Base-by-base conservation (phyloP, 1,140 invertebrate species). In the Spodoptera frugiperda region DNA sequence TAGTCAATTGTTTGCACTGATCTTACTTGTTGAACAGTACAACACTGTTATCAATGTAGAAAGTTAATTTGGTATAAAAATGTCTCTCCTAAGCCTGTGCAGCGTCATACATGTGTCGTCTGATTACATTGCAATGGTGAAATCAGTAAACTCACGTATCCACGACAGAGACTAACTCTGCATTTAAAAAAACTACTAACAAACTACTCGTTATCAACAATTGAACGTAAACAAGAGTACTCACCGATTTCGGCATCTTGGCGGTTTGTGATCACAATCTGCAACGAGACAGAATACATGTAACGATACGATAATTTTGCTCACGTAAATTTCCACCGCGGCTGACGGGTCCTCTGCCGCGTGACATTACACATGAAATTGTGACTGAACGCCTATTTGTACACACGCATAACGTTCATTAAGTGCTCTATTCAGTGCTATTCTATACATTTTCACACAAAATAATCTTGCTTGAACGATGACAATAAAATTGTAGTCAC, bases 201-300 rank as follows among this genome's bases (percentile, higher is more conserved):
- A 39, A 39, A 39, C 5, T 39, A 39, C 67, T 48, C 48, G 25
- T 46, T 71, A 61, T 73, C 46, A 25, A 15, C 65, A 67, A 67
- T 59, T 17, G 44, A 70, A 77, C 30, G 71, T 80, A 78, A 77
- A 73, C 70, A 76, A 19, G 30, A 53, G 73, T 80, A 93, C 92
- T 93, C 84, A 94, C 92, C 84, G 92, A 94, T 94, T 94, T 94
- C 87, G 92, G 92, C 92, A 94, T 94, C 70, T 91, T 93, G 89
- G 87, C 88, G 87, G 84, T 80, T 91, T 86, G 82, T 88, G 88
- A 89, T 93, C 84, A 88, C 87, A 87, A 92, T 94, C 92, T 94
- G 91, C 59, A 91, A 93, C 57, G 30, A 68, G 61, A 86, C 55
- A 86, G 85, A 91, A 86, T 75, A 79, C 68, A 79, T 78, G 68